Evolutionary conservation across 2,888 invertebrate species (phyloP).

Genomic region (Thumatha senex): DNA sequence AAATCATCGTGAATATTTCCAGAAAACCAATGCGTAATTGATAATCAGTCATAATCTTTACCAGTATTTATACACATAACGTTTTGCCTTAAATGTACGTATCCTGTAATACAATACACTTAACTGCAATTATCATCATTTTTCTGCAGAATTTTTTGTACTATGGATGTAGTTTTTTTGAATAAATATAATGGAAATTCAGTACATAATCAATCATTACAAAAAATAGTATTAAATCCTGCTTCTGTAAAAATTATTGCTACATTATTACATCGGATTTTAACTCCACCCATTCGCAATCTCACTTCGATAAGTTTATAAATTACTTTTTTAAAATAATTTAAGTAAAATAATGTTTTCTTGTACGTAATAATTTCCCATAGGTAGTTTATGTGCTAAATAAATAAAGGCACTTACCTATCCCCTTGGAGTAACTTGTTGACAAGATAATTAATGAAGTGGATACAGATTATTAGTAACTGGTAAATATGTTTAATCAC

Average conservation of each 20-base stretch:
- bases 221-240: neutral
- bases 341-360: no score
- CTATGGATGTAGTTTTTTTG: slow-evolving; percentile 45
- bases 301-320: no score
- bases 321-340: no score
- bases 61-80: slow-evolving; percentile 59
- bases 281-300: no score
- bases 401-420: no score
- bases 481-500: no score
- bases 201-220: slow-evolving; percentile 14
- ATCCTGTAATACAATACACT: slow-evolving; percentile 46
- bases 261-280: no score
- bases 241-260: no score
- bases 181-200: slow-evolving; percentile 34
- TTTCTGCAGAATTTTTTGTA: slow-evolving; percentile 39
- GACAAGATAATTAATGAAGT: neutral
- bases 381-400: no score
- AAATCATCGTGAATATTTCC: slow-evolving; percentile 59
- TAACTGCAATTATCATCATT: slow-evolving; percentile 45
- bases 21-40: slow-evolving; percentile 48
- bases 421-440: neutral
- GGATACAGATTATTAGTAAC: neutral
- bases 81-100: slow-evolving; percentile 51
- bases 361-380: no score
- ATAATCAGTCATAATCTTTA: slow-evolving; percentile 40